phyloP scores from a whole-genome alignment of 1,140 invertebrate species.

The Drosophila punjabiensis region DNA sequence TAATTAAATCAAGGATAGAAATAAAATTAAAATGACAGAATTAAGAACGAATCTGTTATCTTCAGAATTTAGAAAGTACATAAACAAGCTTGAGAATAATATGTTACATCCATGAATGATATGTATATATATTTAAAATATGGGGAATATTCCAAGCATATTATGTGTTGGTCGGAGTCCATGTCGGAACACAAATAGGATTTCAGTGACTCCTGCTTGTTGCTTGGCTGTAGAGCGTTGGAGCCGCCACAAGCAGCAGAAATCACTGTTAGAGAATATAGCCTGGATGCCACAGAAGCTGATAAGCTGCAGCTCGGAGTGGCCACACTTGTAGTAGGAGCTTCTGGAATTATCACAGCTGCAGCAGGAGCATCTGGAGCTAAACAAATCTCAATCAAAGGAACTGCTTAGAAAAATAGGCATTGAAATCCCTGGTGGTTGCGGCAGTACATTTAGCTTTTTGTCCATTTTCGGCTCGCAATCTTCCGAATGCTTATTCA shows the following conservation, averaged over 20 bases:
- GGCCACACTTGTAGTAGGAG: not conserved
- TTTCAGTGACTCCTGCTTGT: not conserved
- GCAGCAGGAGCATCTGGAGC: not conserved
- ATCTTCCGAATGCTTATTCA: slow-evolving; percentile 53
- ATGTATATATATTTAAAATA: too few relatives aligned
- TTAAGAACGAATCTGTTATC: not conserved
- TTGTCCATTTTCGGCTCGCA: slow-evolving; percentile 34
- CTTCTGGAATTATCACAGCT: not conserved
- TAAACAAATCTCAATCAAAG: not conserved
- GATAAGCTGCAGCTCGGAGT: not conserved
- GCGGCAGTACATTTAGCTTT: not conserved
- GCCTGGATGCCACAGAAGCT: not conserved
- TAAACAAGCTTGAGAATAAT: not conserved
- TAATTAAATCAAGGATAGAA: not conserved
- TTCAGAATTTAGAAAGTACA: not conserved
- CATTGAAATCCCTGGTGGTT: too few relatives aligned
- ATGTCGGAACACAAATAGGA: slow-evolving; percentile 53
- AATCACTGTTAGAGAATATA: not conserved
- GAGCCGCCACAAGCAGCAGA: not conserved
- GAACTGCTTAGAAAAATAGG: not conserved
- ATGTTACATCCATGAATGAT: not conserved
- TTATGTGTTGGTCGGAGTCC: slow-evolving; percentile 59
- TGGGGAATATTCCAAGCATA: not conserved
- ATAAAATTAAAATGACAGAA: not conserved
- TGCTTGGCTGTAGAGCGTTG: not conserved